Conservation (phyloP, 2,888 invertebrate species). For the Chironomus riparius region DNA sequence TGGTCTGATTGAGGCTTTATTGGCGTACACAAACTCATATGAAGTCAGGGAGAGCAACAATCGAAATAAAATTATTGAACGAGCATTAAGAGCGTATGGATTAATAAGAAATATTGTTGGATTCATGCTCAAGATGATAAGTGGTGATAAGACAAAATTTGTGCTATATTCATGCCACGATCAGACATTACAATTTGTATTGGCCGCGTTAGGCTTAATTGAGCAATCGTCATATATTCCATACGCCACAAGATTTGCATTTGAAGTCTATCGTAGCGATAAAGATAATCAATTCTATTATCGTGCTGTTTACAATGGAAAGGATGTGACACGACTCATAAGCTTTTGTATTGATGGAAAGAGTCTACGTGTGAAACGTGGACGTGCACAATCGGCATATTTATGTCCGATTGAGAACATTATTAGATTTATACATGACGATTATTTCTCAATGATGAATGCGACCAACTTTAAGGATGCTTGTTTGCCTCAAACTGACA, state of each 20-base stretch:
- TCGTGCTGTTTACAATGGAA: slow-evolving; percentile 75
- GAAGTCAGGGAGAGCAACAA: slow-evolving; percentile 49
- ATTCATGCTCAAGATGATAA: slow-evolving; percentile 72
- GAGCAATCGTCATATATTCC: slow-evolving; percentile 57
- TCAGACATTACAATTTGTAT: slow-evolving; percentile 75
- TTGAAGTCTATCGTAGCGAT: slow-evolving; percentile 77
- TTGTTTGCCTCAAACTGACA: slow-evolving; percentile 45
- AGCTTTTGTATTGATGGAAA: slow-evolving; percentile 64
- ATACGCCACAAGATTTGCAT: slow-evolving; percentile 77
- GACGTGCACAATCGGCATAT: slow-evolving; percentile 46
- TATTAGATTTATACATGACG: slow-evolving; percentile 76
- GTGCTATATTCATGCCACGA: slow-evolving; percentile 87
- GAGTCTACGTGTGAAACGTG: slow-evolving; percentile 46
- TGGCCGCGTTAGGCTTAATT: slow-evolving; percentile 64
- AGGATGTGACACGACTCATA: slow-evolving; percentile 71
- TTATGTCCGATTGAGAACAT: slow-evolving; percentile 82
- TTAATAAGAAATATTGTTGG: slow-evolving; percentile 72
- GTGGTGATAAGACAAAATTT: slow-evolving; percentile 62
- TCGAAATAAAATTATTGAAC: slow-evolving; percentile 49
- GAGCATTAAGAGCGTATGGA: slow-evolving; percentile 69
- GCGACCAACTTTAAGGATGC: slow-evolving; percentile 85
- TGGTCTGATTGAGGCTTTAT: slow-evolving; percentile 66
- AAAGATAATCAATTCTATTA: slow-evolving; percentile 61
- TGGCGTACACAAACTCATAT: slow-evolving; percentile 77
- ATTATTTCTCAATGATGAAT: slow-evolving; percentile 74